phyloP scores from a whole-genome alignment of 2,888 invertebrate species.

The Proisotoma minuta region DNA sequence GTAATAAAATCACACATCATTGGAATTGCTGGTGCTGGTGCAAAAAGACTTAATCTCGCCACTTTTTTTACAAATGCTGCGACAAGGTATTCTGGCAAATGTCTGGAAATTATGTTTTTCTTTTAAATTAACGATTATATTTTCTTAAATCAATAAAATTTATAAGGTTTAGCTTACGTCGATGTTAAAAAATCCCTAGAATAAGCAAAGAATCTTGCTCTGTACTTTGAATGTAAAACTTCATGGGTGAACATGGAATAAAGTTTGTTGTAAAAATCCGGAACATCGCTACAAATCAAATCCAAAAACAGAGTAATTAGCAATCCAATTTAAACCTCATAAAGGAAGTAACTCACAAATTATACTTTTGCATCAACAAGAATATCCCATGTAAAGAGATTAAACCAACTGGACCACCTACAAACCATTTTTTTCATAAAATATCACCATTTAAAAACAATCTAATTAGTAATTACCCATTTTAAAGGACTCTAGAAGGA shows the following conservation, averaged over 20 bases:
- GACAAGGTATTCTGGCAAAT: conserved; percentile 82
- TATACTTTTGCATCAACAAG: conserved; percentile 80
- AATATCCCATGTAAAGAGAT: conserved; percentile 88
- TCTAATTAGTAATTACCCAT: conserved; percentile 57
- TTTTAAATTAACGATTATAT: background rate
- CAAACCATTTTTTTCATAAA: too few species aligned
- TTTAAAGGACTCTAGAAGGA: conserved; percentile 83
- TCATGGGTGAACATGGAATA: conserved; percentile 89
- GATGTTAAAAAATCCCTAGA: conserved; percentile 88
- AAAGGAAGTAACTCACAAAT: conserved; percentile 61
- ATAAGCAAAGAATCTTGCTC: conserved; percentile 79
- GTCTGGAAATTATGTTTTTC: conserved; percentile 59
- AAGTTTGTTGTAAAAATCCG: conserved; percentile 89
- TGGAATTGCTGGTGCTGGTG: conserved; percentile 72
- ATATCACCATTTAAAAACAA: conserved; percentile 10
- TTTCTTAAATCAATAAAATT: background rate
- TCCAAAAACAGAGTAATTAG: conserved; percentile 7
- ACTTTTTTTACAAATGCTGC: conserved; percentile 90
- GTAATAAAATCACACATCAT: conserved; percentile 75
- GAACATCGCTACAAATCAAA: conserved; percentile 78
- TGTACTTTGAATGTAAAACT: conserved; percentile 85
- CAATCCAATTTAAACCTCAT: conserved; percentile 9
- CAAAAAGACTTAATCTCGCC: conserved; percentile 74
- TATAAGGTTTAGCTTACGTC: conserved; percentile 60
- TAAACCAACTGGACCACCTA: conserved; percentile 81